Evolutionary conservation across 2,113 vertebrate species (phyloP), one percentile per base, ranked within the genome.

Genomic region (Hypocryptadius cinnamomeus): DNA sequence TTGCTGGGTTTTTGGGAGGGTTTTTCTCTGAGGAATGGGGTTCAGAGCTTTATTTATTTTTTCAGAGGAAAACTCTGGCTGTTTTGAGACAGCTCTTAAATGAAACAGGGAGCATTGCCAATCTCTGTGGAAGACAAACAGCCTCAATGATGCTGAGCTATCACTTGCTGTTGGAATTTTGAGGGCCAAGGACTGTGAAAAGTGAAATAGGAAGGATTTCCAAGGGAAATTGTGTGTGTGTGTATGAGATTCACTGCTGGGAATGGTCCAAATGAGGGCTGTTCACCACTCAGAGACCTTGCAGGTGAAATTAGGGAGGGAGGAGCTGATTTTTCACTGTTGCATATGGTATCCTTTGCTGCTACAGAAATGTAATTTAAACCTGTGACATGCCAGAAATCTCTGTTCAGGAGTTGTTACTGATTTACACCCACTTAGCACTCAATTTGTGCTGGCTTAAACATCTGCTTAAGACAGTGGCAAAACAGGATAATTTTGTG

Each of bases 381-480:
- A 83, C 39, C 0, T 11, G 24, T 85, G 66, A 80, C 54, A 50
- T 1, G 4, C 48, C 87, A 91, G 70, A 77, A 85, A 44, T 56
- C 66, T n/a, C 77, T 76, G 24, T 70, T 83, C 51, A 56, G 63
- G 81, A 56, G 7, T n/a, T 91, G 92, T 60, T 87, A 65, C 28
- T 76, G 86, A 77, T 94, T 96, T 80, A 80, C 87, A 94, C 76
- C 56, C 76, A 82, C 76, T 95, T 95, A 94, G 24, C 56, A 83
- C 89, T 88, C 85, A 77, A 31, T 91, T 92, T 91, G 71, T 64
- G 51, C 85, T 47, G 12, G 24, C 76, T 79, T 87, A 92, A 87
- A 82, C 1, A 0, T 61, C 87, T 89, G 10, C 2, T 3, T 33
- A 70, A 89, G 30, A 63, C 54, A 63, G 84, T 39, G 61, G 87